Conservation (phyloP, 2,888 invertebrate species). For the Conchocele bisecta region DNA sequence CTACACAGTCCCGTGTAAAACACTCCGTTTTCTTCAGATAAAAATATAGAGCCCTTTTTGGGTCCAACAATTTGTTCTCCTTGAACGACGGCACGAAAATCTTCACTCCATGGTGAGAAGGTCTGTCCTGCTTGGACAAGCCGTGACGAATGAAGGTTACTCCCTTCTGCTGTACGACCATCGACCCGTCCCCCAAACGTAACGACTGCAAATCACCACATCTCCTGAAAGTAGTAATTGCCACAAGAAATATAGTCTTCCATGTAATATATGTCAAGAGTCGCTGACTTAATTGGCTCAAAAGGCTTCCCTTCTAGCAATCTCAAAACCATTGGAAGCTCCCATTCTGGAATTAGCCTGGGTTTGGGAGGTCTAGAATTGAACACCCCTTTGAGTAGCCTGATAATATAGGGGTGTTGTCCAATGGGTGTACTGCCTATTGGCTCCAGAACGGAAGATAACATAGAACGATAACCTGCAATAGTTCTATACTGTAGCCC, state of each 20-base stretch:
- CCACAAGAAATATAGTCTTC: slow-evolving; percentile 36
- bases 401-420: slow-evolving; percentile 47
- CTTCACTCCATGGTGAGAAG: slow-evolving; percentile 7
- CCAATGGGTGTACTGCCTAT: slow-evolving; percentile 28
- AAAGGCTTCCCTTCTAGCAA: slow-evolving; percentile 34
- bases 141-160: slow-evolving; percentile 21
- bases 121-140: slow-evolving; percentile 36
- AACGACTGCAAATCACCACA: slow-evolving; percentile 41
- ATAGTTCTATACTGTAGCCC: slow-evolving; percentile 36
- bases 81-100: slow-evolving; percentile 29
- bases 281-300: slow-evolving; percentile 33
- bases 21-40: slow-evolving; percentile 34
- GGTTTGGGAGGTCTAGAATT: slow-evolving; percentile 34
- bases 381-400: slow-evolving; percentile 38
- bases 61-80: slow-evolving; percentile 29
- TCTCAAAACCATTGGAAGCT: slow-evolving; percentile 31
- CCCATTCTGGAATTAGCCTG: slow-evolving; percentile 41
- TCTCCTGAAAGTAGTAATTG: slow-evolving; percentile 35
- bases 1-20: slow-evolving; percentile 14
- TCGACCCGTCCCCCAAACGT: slow-evolving; percentile 25
- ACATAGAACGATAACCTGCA: slow-evolving; percentile 41
- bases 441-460: slow-evolving; percentile 29
- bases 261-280: slow-evolving; percentile 21
- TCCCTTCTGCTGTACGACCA: slow-evolving; percentile 28
- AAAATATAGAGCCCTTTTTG: slow-evolving; percentile 22